phyloP scores from a whole-genome alignment of 2,888 invertebrate species.

The Cheilosia urbana region DNA sequence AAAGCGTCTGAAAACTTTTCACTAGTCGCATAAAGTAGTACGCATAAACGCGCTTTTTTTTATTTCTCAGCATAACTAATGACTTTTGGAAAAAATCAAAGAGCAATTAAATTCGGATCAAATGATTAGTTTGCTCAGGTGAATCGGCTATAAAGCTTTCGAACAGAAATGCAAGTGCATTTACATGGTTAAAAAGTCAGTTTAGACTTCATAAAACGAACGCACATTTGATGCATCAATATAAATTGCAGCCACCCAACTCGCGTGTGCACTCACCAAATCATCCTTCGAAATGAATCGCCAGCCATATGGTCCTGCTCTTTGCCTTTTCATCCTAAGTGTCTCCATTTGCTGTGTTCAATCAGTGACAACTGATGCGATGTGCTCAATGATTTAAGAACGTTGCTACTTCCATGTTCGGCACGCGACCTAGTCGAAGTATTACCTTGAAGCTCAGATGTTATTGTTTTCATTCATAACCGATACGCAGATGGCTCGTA shows the following conservation, averaged over 20 bases:
- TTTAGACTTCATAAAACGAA: background rate
- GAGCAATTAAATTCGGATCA: no score
- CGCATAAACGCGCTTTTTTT: no score
- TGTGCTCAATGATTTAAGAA: constrained; percentile 14
- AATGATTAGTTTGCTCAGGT: no score
- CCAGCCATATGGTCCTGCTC: background rate
- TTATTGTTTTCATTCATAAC: constrained; percentile 21
- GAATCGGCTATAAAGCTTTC: no score
- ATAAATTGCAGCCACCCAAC: background rate
- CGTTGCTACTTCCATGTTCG: constrained; percentile 3
- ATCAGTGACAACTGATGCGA: background rate
- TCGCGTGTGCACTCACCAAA: background rate
- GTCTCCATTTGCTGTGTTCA: background rate
- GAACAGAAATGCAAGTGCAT: no score
- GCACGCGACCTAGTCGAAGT: background rate
- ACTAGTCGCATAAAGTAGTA: no score
- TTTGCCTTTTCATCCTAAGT: background rate
- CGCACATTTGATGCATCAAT: no score
- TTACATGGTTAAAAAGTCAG: no score
- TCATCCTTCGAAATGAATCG: constrained; percentile 4
- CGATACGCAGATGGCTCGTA: constrained; percentile 18
- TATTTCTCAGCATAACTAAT: no score
- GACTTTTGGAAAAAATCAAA: no score
- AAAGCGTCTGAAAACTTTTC: no score
- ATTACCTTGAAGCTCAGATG: background rate